A percentile compares a stretch with the other conserved stretches of the same genome.
Evolutionary conservation across 2,888 invertebrate genomes (phyloP).

Genomic region (Erynnis tages): DNA sequence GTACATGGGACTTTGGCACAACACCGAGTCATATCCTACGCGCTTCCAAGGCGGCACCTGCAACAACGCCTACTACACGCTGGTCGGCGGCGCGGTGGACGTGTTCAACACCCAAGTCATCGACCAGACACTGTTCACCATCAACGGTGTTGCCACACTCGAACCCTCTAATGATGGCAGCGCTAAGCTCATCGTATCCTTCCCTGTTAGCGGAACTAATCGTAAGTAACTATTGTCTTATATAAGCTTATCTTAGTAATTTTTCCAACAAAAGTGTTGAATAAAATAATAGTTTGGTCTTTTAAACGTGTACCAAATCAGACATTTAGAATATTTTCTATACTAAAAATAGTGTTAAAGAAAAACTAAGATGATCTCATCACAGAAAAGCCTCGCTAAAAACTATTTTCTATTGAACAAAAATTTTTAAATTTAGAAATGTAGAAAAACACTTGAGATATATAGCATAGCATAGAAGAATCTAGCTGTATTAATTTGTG

Average conservation of each 20-base stretch:
- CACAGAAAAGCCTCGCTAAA: too few species aligned
- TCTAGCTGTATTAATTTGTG: neutral
- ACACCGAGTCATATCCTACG: conserved; percentile 57
- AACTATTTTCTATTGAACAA: too few species aligned
- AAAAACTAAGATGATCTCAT: too few species aligned
- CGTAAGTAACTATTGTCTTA: conserved; percentile 29
- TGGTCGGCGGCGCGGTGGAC: conserved; percentile 43
- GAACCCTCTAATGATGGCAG: conserved; percentile 64
- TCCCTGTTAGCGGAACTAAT: conserved; percentile 72
- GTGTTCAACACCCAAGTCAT: conserved; percentile 59
- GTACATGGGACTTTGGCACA: conserved; percentile 62
- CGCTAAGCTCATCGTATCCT: conserved; percentile 83
- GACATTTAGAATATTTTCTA: too few species aligned
- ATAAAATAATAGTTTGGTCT: too few species aligned
- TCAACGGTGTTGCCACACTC: conserved; percentile 73
- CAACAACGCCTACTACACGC: conserved; percentile 52
- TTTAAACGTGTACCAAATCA: too few species aligned
- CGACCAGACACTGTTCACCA: conserved; percentile 70
- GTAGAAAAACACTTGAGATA: too few species aligned
- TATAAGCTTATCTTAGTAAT: too few species aligned
- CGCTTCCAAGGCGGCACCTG: conserved; percentile 54
- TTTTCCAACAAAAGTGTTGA: too few species aligned
- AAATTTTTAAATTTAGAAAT: too few species aligned
- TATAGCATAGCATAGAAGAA: too few species aligned
- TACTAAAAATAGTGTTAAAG: too few species aligned